These are phyloP conservation scores for Rambutsinella grinnellia DNA, from an alignment of 2,888 invertebrate species.

Conservation along the genomic window DNA sequence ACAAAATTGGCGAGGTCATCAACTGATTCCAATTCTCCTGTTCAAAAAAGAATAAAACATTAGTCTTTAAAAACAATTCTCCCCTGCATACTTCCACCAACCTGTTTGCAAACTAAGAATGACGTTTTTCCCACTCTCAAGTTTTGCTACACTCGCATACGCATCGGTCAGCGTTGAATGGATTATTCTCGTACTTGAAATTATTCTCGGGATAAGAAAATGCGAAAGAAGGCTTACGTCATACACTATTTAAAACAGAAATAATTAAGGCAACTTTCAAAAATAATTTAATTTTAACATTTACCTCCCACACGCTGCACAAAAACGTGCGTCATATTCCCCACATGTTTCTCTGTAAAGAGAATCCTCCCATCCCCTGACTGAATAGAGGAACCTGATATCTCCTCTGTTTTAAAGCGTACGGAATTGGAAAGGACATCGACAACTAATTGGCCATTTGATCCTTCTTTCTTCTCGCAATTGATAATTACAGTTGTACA, in stretches of 20 bases:
- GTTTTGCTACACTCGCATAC: slow-evolving; percentile 33
- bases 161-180: slow-evolving; percentile 39
- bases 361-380: slow-evolving; percentile 43
- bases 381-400: slow-evolving; percentile 33
- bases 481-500: slow-evolving; percentile 42
- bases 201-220: slow-evolving; percentile 33
- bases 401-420: slow-evolving; percentile 40
- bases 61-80: background rate
- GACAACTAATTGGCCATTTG: slow-evolving; percentile 39
- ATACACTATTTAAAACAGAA: slow-evolving; percentile 31
- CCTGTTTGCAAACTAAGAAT: slow-evolving; percentile 44
- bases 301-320: slow-evolving; percentile 40
- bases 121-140: slow-evolving; percentile 27
- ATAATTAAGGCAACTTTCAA: background rate
- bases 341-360: slow-evolving; percentile 41
- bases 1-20: slow-evolving; percentile 24
- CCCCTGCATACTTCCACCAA: background rate
- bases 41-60: slow-evolving; percentile 8
- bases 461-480: slow-evolving; percentile 24
- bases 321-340: slow-evolving; percentile 44
- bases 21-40: slow-evolving; percentile 23
- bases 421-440: slow-evolving; percentile 39
- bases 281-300: too few relatives aligned
- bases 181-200: slow-evolving; percentile 22
- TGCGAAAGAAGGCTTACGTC: slow-evolving; percentile 39